A percentile compares a stretch with the other conserved stretches of the same genome.
Evolutionary conservation across 2,797 vertebrate genomes (phyloP).

Genomic region (Cyprinodon diabolis): DNA sequence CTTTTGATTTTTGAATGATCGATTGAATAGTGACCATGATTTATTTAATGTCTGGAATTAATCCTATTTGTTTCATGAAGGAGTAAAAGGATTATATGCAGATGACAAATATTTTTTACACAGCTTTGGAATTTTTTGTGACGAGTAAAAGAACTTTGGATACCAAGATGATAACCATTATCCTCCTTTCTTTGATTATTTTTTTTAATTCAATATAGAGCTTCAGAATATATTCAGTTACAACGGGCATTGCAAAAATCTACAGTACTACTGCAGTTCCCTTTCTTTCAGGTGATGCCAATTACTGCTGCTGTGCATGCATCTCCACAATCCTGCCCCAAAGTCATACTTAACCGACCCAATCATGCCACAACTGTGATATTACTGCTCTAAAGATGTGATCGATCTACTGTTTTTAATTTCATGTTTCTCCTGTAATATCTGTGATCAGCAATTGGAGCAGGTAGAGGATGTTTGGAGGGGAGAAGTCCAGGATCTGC

Average conservation of each 20-base stretch:
- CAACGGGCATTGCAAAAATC: background rate
- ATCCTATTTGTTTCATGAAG: too few species aligned
- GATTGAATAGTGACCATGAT: background rate
- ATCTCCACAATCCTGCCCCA: background rate
- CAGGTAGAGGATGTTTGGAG: slow-evolving; percentile 93
- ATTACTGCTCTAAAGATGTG: background rate
- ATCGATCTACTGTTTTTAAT: background rate
- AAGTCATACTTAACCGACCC: background rate
- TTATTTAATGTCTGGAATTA: background rate
- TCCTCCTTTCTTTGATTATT: background rate
- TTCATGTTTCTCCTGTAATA: background rate
- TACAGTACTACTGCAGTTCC: background rate
- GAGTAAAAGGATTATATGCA: too few species aligned
- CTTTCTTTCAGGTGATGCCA: background rate
- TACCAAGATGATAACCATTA: background rate
- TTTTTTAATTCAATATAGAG: background rate
- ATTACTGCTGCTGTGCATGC: background rate
- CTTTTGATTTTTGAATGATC: background rate
- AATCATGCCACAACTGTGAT: background rate
- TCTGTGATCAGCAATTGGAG: slow-evolving; percentile 85
- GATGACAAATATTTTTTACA: background rate
- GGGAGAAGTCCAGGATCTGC: slow-evolving; percentile 90
- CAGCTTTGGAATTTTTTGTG: background rate
- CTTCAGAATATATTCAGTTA: background rate
- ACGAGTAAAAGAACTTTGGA: background rate